These are phyloP conservation scores for Cinara cedri DNA, from an alignment of 2,888 invertebrate species.

Conservation along the genomic window DNA sequence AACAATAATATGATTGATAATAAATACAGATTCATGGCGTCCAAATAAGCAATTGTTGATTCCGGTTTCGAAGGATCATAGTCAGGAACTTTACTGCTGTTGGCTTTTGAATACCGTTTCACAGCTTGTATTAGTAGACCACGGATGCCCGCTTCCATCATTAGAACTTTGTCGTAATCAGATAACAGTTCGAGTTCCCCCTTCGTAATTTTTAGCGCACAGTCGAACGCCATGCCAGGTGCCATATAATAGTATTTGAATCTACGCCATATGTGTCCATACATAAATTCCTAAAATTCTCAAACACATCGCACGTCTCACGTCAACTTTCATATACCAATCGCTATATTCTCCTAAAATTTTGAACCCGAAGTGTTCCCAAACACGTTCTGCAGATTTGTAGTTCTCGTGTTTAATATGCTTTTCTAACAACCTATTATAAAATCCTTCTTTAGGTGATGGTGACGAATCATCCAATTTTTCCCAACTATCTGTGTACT, in stretches of 20 bases:
- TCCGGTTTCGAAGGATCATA: too few species aligned
- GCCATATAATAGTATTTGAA: too few species aligned
- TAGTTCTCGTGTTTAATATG: neutral
- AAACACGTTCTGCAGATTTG: neutral
- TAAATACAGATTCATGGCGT: too few species aligned
- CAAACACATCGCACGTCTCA: neutral
- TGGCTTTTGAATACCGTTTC: too few species aligned
- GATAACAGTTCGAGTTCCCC: neutral
- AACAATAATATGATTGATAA: neutral
- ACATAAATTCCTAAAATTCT: too few species aligned
- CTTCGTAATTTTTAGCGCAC: neutral
- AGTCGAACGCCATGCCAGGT: neutral
- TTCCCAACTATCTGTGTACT: too few species aligned
- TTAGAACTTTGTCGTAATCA: neutral
- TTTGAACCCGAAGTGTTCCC: neutral
- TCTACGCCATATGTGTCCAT: too few species aligned
- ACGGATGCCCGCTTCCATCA: neutral
- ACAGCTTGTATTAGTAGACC: too few species aligned
- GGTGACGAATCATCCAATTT: slow-evolving; percentile 56
- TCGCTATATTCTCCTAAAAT: neutral
- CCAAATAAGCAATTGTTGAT: too few species aligned
- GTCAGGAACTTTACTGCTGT: too few species aligned
- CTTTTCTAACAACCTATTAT: slow-evolving; percentile 56
- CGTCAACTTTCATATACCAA: neutral
- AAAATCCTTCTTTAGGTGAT: slow-evolving; percentile 60